Conservation (phyloP, 2,888 invertebrate genomes). For the Anorthoa munda region DNA sequence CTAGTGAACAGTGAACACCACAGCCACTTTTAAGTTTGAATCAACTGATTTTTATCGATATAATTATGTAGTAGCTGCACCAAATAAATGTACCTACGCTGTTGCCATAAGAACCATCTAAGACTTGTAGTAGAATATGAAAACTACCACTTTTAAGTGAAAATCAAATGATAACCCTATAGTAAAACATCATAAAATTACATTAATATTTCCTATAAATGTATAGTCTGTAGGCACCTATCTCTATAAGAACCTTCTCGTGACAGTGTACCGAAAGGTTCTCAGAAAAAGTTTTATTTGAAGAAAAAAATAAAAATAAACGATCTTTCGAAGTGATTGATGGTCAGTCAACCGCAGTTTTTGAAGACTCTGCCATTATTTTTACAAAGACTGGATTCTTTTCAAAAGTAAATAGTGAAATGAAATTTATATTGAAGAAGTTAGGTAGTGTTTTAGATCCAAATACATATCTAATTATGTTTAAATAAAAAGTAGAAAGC, state of each 20-base stretch:
- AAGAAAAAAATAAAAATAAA: slow-evolving; percentile 23
- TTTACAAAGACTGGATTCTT: slow-evolving; percentile 4
- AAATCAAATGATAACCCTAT: no score
- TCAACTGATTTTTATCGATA: no score
- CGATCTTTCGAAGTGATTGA: slow-evolving; percentile 27
- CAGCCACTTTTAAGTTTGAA: no score
- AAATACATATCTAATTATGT: background rate
- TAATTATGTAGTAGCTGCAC: no score
- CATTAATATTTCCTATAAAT: background rate
- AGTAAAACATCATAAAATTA: background rate
- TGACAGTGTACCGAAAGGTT: background rate
- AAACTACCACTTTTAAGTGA: no score
- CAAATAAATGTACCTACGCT: no score
- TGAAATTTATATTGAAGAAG: background rate
- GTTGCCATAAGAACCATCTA: background rate
- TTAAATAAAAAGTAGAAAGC: background rate
- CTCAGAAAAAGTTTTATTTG: slow-evolving; percentile 16
- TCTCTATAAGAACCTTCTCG: background rate
- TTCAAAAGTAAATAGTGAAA: slow-evolving; percentile 2
- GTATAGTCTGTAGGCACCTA: background rate
- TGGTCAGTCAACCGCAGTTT: background rate
- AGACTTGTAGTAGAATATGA: no score
- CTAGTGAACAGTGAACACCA: no score
- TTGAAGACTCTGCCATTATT: background rate
- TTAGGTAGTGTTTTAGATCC: background rate